Percentiles rank a stretch among this genome's conserved stretches.
Evolutionary conservation across 2,888 invertebrate genomes (phyloP).

Genomic region (Pristionchus exspectatus): DNA sequence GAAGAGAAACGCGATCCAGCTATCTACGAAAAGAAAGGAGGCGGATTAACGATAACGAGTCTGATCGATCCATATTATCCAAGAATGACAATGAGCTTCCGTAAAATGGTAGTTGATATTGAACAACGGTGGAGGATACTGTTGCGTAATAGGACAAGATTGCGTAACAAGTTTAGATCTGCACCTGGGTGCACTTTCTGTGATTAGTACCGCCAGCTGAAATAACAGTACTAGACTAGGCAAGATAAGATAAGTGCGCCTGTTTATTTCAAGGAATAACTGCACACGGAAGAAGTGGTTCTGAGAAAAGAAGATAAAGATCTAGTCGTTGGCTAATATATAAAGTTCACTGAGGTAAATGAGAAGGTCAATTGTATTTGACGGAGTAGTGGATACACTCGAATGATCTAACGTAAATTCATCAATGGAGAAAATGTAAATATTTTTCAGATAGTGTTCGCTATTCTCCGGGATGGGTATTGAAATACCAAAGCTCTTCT

Average conservation of each 20-base stretch:
- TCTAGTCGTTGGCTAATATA: background rate
- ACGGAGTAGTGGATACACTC: too few species aligned
- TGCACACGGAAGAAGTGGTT: background rate
- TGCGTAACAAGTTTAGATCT: background rate
- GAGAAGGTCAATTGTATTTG: too few species aligned
- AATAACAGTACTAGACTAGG: background rate
- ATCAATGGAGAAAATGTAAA: too few species aligned
- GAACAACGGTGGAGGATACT: background rate
- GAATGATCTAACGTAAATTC: too few species aligned
- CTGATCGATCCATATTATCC: background rate
- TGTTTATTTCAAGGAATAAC: background rate
- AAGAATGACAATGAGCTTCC: background rate
- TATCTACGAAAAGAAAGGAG: slow-evolving; percentile 5
- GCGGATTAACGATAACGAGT: slow-evolving; percentile 37
- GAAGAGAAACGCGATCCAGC: slow-evolving; percentile 25
- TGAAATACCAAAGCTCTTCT: too few species aligned
- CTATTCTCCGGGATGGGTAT: too few species aligned
- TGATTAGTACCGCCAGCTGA: background rate
- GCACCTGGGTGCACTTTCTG: slow-evolving; percentile 9
- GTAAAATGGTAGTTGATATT: too few species aligned
- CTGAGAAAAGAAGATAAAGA: background rate
- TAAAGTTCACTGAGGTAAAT: too few species aligned
- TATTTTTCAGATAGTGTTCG: too few species aligned
- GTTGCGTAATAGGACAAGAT: background rate
- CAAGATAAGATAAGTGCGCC: background rate